Evolutionary conservation across 2,113 vertebrate species (phyloP).

Genomic region (Vimba vimba): DNA sequence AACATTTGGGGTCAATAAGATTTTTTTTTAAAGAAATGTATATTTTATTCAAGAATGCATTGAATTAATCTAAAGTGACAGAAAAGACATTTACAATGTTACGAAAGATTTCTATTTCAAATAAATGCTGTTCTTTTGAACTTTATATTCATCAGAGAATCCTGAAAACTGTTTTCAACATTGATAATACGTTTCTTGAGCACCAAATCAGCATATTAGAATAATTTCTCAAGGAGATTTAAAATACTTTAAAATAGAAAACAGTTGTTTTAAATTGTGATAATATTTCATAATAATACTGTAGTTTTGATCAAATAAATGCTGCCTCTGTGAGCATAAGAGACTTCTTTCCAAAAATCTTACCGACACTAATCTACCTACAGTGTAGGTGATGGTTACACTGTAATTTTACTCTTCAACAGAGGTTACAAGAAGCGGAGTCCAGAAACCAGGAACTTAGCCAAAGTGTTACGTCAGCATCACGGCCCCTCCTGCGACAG

Average conservation of each 20-base stretch:
- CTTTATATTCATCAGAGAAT: too few species aligned
- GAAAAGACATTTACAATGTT: neutral
- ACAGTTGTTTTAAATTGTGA: neutral
- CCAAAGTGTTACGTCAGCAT: slow-evolving; percentile 92
- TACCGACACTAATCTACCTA: neutral
- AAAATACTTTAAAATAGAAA: neutral
- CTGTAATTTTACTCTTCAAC: slow-evolving; percentile 17
- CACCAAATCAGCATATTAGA: neutral
- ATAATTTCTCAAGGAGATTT: neutral
- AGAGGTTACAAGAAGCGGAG: slow-evolving; percentile 96
- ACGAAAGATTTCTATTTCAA: neutral
- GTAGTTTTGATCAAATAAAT: neutral
- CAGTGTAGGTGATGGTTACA: neutral
- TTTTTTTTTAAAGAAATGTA: neutral
- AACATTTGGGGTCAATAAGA: neutral
- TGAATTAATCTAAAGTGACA: neutral
- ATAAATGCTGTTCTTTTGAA: neutral
- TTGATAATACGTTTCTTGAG: neutral
- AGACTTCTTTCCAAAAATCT: neutral
- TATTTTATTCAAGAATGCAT: neutral
- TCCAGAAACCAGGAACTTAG: slow-evolving; percentile 94
- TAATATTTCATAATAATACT: neutral
- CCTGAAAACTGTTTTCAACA: neutral
- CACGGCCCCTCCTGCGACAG: slow-evolving; percentile 91
- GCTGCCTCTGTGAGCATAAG: neutral